Base-by-base conservation (phyloP, 2,113 vertebrate species). In the Colaptes auratus region DNA sequence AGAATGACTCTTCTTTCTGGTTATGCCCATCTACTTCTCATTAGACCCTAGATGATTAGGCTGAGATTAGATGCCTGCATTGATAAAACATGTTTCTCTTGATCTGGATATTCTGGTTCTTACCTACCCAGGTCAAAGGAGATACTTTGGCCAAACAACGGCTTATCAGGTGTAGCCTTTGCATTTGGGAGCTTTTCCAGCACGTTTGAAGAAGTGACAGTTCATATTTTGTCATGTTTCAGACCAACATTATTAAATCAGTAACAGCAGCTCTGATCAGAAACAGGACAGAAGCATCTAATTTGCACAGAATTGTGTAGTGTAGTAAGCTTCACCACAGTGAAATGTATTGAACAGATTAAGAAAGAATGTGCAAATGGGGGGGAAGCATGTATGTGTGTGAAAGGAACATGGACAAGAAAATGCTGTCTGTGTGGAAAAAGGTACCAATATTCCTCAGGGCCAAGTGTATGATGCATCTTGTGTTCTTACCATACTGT, bases 321-420 rank as follows among this genome's bases (percentile, higher is more conserved):
- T 0, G 0, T 46, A 27, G 9, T 11, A 76, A 48, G 7, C 53
- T 79, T 75, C 61, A 75, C 11, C 20, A 35, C 79, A 79, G 17
- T 27, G 39, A 79, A 74, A 59, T 31, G 4, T 46, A 46, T 60
- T 10, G 46, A 74, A 28, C 4, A n/a, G 19, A 39, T 39, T 35
- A 73, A 77, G 25, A 53, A 69, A 63, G 4, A 44, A 3, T 2
- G 1, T 39, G n/a, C 0, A 0, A 5, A 2, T 30, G 18, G 69
- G 31, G 9, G 6, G 12, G 2, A 7, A 6, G 19, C 19, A 12
- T n/a, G 12, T 30, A 12, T 30, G 30, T 9, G 18, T 13, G 10
- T 25, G 31, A 35, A 59, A 63, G 50, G 31, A 92, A 55, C 0
- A 5, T 11, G 5, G 60, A 59, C 46, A 83, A 61, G 18, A 12